These are phyloP conservation scores for Xenus cinereus DNA, from an alignment of 2,113 vertebrate genomes.

Conservation along the genomic window DNA sequence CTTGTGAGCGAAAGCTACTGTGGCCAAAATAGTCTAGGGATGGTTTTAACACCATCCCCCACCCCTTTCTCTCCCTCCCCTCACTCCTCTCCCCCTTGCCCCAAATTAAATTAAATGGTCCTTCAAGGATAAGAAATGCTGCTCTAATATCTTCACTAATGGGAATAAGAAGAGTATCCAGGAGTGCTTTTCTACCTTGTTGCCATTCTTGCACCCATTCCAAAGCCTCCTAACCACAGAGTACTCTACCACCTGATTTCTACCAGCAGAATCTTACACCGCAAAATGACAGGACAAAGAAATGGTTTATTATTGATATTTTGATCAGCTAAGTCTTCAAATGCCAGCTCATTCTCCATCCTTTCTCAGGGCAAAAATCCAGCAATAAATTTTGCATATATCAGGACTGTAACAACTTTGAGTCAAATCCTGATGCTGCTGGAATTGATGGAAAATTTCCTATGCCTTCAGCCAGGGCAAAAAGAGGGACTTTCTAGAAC, in stretches of 20 bases:
- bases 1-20: neutral
- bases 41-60: neutral
- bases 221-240: neutral
- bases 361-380: neutral
- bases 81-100: neutral
- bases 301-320: neutral
- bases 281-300: neutral
- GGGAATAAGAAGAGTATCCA: neutral
- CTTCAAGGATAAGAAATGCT: neutral
- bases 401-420: neutral
- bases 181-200: neutral
- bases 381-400: neutral
- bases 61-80: too few relatives aligned
- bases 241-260: neutral
- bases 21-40: neutral
- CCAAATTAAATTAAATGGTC: neutral
- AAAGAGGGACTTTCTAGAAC: neutral
- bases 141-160: neutral
- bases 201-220: neutral
- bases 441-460: neutral
- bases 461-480: neutral
- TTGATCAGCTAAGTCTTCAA: neutral
- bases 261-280: neutral
- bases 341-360: neutral
- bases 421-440: neutral